Evolutionary conservation across 2,113 vertebrate species (phyloP).

Genomic region (Sylvilagus bachmani): DNA sequence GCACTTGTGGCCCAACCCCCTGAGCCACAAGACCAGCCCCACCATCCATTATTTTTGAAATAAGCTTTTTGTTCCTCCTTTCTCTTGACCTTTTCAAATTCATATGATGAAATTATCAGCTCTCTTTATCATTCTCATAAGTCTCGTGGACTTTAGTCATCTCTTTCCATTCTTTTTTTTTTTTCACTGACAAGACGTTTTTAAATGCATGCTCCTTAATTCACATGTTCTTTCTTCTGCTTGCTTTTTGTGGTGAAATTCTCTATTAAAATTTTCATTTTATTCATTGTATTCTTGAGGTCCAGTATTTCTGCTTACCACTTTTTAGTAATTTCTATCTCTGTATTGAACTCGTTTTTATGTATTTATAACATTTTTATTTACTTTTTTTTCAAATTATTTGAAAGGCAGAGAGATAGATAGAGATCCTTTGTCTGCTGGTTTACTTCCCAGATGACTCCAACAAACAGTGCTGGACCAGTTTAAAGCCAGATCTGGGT

Average conservation of each 20-base stretch:
- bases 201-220: background rate
- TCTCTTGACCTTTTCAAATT: background rate
- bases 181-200: background rate
- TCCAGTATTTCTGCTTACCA: background rate
- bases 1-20: no score
- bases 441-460: no score
- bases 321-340: background rate
- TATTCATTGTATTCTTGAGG: background rate
- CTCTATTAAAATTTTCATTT: background rate
- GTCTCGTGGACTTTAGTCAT: background rate
- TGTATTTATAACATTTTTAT: background rate
- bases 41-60: background rate
- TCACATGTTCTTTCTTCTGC: background rate
- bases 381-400: background rate
- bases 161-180: background rate
- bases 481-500: no score
- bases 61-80: background rate
- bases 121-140: background rate
- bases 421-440: no score
- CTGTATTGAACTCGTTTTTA: no score
- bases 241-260: background rate
- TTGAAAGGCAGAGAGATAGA: no score
- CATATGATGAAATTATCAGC: background rate
- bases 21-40: no score
- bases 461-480: no score